These are phyloP conservation scores for Oligia strigilis DNA, from an alignment of 2,888 invertebrate species.

Conservation along the genomic window DNA sequence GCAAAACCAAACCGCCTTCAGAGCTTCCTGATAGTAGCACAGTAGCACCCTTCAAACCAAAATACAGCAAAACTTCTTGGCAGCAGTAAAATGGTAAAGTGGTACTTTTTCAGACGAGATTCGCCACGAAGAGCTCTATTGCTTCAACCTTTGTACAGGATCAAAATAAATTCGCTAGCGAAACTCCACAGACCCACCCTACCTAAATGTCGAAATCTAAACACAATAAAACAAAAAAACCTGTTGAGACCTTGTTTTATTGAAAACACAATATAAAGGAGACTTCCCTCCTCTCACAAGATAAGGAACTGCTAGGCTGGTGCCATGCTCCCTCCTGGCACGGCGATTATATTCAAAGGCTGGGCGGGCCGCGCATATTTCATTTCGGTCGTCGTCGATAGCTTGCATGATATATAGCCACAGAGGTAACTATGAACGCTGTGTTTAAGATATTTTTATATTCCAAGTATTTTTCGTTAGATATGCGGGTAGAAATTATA, in stretches of 20 bases:
- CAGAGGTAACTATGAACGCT: conserved; percentile 58
- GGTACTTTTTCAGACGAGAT: not conserved
- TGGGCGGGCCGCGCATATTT: conserved; percentile 80
- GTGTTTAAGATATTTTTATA: conserved; percentile 69
- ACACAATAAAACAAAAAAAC: not conserved
- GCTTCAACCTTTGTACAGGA: not conserved
- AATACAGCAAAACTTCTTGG: not conserved
- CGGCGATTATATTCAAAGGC: conserved; percentile 76
- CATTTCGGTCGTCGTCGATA: conserved; percentile 84
- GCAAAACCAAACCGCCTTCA: too few species aligned
- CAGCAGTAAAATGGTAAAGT: not conserved
- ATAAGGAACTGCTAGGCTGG: conserved; percentile 41
- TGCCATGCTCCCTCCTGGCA: conserved; percentile 42
- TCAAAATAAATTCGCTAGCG: not conserved
- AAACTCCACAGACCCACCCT: not conserved
- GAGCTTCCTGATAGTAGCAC: too few species aligned
- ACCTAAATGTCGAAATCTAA: not conserved
- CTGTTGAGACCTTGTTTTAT: not conserved
- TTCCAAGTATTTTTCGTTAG: conserved; percentile 48
- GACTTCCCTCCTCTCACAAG: not conserved
- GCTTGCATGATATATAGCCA: conserved; percentile 77
- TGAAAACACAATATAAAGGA: not conserved
- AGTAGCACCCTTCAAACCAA: not conserved
- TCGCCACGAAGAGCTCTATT: not conserved
- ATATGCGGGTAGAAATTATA: conserved; percentile 29